phyloP scores from a whole-genome alignment of 2,113 vertebrate genomes.

The Neolamprologus variostigma region DNA sequence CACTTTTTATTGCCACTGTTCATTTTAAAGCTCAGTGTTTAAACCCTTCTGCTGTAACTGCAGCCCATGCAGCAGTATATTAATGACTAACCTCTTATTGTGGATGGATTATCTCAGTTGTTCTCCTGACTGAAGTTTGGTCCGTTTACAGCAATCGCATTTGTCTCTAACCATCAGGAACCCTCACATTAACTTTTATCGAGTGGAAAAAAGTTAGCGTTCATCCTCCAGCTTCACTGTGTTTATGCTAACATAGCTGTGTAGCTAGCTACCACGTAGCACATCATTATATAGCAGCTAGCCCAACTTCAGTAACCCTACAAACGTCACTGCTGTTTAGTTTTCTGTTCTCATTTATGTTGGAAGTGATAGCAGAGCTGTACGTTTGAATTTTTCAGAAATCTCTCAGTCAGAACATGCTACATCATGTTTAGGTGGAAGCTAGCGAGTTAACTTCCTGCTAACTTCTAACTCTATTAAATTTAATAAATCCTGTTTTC shows the following conservation, averaged over 20 bases:
- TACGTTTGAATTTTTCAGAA: no score
- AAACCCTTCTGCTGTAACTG: rapidly evolving
- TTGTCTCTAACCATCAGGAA: rapidly evolving
- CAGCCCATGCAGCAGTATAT: background rate
- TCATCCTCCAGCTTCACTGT: no score
- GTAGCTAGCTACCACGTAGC: rapidly evolving
- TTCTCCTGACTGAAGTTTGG: background rate
- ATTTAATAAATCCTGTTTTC: no score
- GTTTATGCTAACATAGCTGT: background rate
- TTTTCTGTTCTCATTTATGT: background rate
- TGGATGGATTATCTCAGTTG: background rate
- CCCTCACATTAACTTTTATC: rapidly evolving
- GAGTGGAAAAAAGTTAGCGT: rapidly evolving
- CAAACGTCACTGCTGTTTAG: background rate
- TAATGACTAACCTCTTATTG: rapidly evolving
- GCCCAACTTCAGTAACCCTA: background rate
- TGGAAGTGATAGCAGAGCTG: rapidly evolving
- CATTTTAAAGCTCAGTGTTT: background rate
- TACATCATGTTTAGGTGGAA: no score
- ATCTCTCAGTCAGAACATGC: no score
- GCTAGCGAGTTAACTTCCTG: no score
- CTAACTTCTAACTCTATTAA: no score
- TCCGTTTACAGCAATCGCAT: rapidly evolving
- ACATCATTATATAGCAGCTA: rapidly evolving
- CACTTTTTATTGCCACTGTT: rapidly evolving